These are phyloP conservation scores for Rhopilema esculentum DNA, from an alignment of 30 jellyfish, hydroid and myxozoan genomes.

Conservation along the genomic window DNA sequence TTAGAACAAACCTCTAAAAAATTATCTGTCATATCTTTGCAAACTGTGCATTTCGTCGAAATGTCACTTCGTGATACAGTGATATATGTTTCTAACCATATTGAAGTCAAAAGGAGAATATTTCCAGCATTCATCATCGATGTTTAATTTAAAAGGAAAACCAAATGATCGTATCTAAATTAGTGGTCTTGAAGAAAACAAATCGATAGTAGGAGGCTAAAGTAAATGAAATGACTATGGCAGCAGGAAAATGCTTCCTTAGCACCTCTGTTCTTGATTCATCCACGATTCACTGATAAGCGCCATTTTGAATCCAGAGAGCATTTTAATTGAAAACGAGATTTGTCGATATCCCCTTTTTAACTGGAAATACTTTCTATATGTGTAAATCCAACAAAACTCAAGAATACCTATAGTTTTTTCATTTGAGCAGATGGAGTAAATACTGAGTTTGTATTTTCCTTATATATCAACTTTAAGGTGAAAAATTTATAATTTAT, in stretches of 20 bases:
- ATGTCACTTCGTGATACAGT: constrained; percentile 10
- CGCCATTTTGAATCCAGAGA: neutral
- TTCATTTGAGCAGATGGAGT: no score
- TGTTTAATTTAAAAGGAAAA: neutral
- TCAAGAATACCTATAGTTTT: no score
- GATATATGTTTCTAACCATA: neutral
- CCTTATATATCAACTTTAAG: neutral
- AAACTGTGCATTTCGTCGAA: constrained; percentile 73
- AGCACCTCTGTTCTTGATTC: neutral
- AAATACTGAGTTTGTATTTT: no score
- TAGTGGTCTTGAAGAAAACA: no score
- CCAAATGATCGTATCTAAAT: no score
- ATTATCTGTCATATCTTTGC: constrained; percentile 89
- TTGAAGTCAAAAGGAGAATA: neutral
- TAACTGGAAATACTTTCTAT: neutral
- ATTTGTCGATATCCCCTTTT: neutral
- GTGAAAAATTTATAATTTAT: neutral
- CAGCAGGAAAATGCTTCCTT: neutral
- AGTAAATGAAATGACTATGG: neutral
- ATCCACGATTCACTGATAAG: neutral
- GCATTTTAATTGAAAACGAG: neutral
- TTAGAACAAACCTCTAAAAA: constrained; percentile 87
- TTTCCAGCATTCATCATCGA: neutral
- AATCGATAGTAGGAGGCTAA: no score
- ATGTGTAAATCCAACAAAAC: neutral